Percentiles rank a stretch among this genome's conserved stretches.
phyloP scores from a whole-genome alignment of 2,113 vertebrate genomes.

The Opisthocomus hoazin region DNA sequence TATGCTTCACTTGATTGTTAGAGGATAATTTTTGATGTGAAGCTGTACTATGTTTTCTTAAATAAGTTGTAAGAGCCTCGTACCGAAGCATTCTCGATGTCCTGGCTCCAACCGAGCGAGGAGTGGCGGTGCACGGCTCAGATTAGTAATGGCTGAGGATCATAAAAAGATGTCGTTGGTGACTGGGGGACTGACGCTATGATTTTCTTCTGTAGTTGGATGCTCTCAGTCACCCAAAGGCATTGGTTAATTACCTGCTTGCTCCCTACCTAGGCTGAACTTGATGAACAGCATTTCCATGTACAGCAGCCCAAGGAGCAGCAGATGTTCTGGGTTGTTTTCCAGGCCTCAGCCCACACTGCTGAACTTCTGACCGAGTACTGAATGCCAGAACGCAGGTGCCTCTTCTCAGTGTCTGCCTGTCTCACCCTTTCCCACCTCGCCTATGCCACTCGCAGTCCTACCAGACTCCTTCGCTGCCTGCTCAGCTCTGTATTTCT shows the following conservation, averaged over 20 bases:
- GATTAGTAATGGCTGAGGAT: neutral
- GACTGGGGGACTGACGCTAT: neutral
- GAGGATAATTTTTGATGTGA: neutral
- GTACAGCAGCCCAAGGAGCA: neutral
- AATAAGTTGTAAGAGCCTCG: neutral
- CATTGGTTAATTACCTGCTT: neutral
- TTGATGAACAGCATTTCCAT: neutral
- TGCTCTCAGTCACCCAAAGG: neutral
- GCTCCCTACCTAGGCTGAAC: neutral
- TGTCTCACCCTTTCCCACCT: neutral
- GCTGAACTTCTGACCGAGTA: neutral
- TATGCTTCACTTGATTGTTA: neutral
- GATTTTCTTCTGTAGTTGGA: neutral
- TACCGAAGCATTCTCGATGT: neutral
- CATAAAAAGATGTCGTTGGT: neutral
- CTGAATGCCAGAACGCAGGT: neutral
- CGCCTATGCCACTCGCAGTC: rapidly evolving
- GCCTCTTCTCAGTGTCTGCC: neutral
- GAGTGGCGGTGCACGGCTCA: neutral
- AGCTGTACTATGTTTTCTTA: neutral
- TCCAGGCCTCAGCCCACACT: neutral
- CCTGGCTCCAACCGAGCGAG: neutral
- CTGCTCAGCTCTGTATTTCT: neutral
- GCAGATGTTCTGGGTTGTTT: slow-evolving; percentile 5
- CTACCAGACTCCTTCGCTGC: neutral